Evolutionary conservation across 2,113 vertebrate genomes (phyloP).

Genomic region (Saguinus midas): DNA sequence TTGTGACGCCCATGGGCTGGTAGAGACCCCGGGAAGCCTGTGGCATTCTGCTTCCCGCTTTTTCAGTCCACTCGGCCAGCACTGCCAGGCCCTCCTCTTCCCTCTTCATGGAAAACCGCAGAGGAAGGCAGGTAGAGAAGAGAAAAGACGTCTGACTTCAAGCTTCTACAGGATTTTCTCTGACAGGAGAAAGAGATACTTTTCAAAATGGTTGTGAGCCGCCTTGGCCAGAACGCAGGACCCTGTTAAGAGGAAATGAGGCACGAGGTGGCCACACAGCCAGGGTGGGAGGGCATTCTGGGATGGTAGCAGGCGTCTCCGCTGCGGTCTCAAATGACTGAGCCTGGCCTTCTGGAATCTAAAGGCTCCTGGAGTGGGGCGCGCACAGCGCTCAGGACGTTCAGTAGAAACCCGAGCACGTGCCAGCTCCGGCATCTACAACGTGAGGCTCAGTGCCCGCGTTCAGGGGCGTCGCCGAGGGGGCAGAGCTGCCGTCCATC

Average conservation of each 20-base stretch:
- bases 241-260: not conserved
- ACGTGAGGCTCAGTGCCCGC: constrained; percentile 70
- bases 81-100: fast-evolving
- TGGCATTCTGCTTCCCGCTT: not conserved
- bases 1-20: too few relatives aligned
- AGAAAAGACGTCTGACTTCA: not conserved
- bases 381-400: not conserved
- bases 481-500: constrained; percentile 62
- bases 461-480: constrained; percentile 68
- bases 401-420: constrained; percentile 70
- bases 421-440: constrained; percentile 77
- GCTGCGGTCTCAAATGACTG: fast-evolving
- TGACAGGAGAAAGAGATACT: not conserved
- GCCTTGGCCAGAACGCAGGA: not conserved
- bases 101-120: not conserved
- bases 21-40: too few relatives aligned
- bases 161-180: not conserved
- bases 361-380: fast-evolving
- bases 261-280: not conserved
- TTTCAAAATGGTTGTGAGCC: fast-evolving
- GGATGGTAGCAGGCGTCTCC: fast-evolving
- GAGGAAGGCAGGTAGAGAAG: not conserved
- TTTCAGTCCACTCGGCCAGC: fast-evolving
- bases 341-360: not conserved
- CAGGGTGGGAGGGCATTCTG: fast-evolving